Evolutionary conservation across 1,140 invertebrate species (phyloP), one percentile per base, ranked within the genome.

Genomic region (Halesus radiatus): DNA sequence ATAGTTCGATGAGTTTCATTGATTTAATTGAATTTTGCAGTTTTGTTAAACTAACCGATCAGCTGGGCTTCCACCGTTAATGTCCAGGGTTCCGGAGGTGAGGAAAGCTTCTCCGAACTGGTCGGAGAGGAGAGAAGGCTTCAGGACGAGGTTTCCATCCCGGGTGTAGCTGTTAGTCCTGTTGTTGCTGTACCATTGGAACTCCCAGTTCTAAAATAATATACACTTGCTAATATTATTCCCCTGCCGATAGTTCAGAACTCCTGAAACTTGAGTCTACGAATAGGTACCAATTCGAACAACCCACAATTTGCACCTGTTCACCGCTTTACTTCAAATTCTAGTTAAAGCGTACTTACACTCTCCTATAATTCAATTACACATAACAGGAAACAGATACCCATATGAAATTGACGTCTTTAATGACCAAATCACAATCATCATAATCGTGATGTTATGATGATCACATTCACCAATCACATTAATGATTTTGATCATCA

Each of bases 131-230:
- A 93, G 84, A 1, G 92, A 92, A 56, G 92, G 92, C 70, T 88
- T 90, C 50, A 94, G 90, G 85, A 89, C 90, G 3, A 94, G 86
- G n/a, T 86, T 83, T 3, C 93, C 92, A 85, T 92, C 87, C 81
- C 88, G 86, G 0, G 88, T 86, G 84, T 90, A 94, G 66, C 91
- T 92, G 86, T 94, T 94, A 0, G 89, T 88, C 26, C 93, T 86
- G 84, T 93, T 93, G 86, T 94, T 94, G 58, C 85, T 90, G 85
- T 94, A 94, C 84, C 91, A 92, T 86, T 94, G 91, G 86, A 94
- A 94, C 86, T 94, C 93, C 92, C 93, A 93, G 85, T 94, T 94
- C 91, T 92, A 64, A 84, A 84, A 76, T 74, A n/a, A 70, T 6
- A 3, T 23, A 13, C 3, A 45, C 37, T 13, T 45, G 37, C 13